These are phyloP conservation scores for Alviniconcha strummeri DNA, from an alignment of 2,888 invertebrate species.

Conservation along the genomic window DNA sequence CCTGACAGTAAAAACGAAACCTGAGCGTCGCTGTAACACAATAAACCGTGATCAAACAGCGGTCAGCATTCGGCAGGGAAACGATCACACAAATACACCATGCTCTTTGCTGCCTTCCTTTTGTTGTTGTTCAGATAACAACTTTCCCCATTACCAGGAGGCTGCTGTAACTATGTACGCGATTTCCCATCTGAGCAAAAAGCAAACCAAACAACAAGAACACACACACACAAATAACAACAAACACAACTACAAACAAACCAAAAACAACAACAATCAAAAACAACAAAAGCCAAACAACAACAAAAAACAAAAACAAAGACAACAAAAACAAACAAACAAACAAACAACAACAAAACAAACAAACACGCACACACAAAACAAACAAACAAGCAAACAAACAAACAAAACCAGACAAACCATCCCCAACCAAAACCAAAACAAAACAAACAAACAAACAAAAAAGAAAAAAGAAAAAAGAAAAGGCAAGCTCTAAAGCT, in stretches of 20 bases:
- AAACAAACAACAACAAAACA: neutral
- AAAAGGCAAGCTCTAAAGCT: neutral
- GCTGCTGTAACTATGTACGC: too few relatives aligned
- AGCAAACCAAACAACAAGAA: neutral
- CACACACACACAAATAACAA: neutral
- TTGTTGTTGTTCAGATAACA: too few relatives aligned
- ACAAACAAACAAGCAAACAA: constrained; percentile 13
- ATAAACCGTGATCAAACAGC: too few relatives aligned
- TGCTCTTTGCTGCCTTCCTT: too few relatives aligned
- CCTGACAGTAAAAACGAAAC: too few relatives aligned
- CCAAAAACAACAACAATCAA: neutral
- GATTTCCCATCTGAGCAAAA: too few relatives aligned
- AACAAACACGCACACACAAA: neutral
- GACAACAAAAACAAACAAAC: neutral
- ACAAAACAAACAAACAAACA: constrained; percentile 5
- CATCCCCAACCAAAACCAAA: neutral
- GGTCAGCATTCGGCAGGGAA: too few relatives aligned
- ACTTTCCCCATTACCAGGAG: too few relatives aligned
- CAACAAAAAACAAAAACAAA: neutral
- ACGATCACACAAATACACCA: too few relatives aligned
- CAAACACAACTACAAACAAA: neutral
- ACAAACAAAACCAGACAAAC: neutral
- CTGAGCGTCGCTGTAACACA: too few relatives aligned
- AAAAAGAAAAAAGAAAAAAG: neutral
- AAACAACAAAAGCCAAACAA: neutral